phyloP scores from a whole-genome alignment of 2,797 vertebrate genomes.

The Xerus rutilus region DNA sequence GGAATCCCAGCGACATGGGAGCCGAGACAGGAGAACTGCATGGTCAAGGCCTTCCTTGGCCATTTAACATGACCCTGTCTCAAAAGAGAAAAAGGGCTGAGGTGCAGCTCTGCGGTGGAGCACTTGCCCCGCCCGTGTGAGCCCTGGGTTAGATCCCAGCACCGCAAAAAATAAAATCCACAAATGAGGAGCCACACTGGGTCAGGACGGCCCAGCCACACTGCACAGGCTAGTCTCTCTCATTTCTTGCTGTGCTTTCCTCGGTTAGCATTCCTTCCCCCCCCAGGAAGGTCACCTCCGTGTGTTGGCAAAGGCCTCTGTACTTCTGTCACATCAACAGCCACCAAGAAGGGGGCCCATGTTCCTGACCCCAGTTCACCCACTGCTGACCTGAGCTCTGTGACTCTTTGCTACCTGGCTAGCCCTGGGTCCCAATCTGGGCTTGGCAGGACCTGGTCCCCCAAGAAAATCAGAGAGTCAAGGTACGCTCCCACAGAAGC shows the following conservation, averaged over 20 bases:
- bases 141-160: too few species aligned
- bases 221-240: background rate
- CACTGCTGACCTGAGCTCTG: background rate
- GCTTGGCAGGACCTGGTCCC: too few species aligned
- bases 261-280: background rate
- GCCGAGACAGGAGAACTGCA: too few species aligned
- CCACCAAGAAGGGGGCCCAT: background rate
- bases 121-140: too few species aligned
- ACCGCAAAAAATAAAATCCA: too few species aligned
- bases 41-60: too few species aligned
- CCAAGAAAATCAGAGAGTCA: background rate
- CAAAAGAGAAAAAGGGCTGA: too few species aligned
- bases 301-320: background rate
- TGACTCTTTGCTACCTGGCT: background rate
- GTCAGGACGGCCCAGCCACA: background rate
- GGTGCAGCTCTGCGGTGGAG: too few species aligned
- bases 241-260: background rate
- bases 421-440: accelerated
- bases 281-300: background rate
- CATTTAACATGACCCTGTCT: too few species aligned
- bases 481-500: background rate
- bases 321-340: background rate
- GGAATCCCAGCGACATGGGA: too few species aligned
- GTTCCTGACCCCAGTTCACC: background rate
- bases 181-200: background rate